Evolutionary conservation across 2,113 vertebrate genomes (phyloP), one percentile per base, ranked within the genome.

Genomic region (Columba janthina): DNA sequence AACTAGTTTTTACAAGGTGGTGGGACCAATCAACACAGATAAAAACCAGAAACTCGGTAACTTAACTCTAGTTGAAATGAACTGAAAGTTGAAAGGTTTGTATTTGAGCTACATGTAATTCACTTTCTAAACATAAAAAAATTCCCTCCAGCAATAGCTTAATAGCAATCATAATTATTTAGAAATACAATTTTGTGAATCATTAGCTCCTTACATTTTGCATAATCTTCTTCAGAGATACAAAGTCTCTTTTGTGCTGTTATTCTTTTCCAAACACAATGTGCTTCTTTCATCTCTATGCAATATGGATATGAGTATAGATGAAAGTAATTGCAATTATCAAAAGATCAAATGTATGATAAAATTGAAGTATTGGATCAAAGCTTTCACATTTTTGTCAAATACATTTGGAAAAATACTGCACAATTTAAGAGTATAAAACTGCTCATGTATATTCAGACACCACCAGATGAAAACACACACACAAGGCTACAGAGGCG

Each of bases 211-310:
- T 72, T 75, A 24, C 11, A 94, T 64, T 93, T 82, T 95, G 17
- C 53, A 96, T 85, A 80, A 86, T 54, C 13, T n/a, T 82, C 54
- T 80, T 90, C 64, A 88, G 36, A 62, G 40, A 85, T 29, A 70
- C 15, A 86, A 56, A 36, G 36, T 17, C 69, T 62, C 62, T 93
- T 94, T 88, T 77, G 24, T 62, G 53, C 53, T 89, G 18, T 40
- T 64, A 48, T n/a, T 64, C 57, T 83, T 86, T 67, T 7, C 73
- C 51, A 96, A 94, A 80, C 16, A 54, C 62, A 87, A 32, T 26
- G 46, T 51, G 48, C 40, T 89, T 31, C 91, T 96, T 97, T 96
- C 73, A 92, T 92, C 90, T 85, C 36, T 44, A 53, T 28, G 57
- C 21, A 94, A 74, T 34, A 78, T 6, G 78, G 58, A 84, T 93